These are phyloP conservation scores for Heterodera carotae DNA, from an alignment of 1,140 invertebrate species.

Conservation along the genomic window DNA sequence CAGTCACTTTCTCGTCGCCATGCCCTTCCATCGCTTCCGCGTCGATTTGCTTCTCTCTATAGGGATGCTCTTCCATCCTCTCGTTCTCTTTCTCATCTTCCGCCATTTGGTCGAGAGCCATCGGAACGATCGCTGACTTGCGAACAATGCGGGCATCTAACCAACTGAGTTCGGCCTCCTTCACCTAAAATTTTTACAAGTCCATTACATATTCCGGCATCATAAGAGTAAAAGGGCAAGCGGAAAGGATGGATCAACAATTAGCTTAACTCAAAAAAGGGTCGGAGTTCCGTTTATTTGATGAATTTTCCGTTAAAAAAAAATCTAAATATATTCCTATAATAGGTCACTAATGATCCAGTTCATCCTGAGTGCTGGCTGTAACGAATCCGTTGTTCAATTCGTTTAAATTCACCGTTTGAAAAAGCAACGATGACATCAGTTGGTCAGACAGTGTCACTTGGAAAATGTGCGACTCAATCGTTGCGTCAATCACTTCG, in stretches of 20 bases:
- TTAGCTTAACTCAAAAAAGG: no score
- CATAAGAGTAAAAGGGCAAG: no score
- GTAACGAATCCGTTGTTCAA: no score
- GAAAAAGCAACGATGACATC: slow-evolving; percentile 57
- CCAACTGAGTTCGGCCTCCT: slow-evolving; percentile 85
- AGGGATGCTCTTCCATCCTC: neutral
- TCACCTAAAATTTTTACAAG: slow-evolving; percentile 67
- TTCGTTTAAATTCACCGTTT: slow-evolving; percentile 48
- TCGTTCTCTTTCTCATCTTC: slow-evolving; percentile 14
- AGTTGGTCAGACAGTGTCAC: slow-evolving; percentile 69
- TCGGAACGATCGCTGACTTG: slow-evolving; percentile 30
- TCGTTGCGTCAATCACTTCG: slow-evolving; percentile 90
- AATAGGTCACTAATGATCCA: no score
- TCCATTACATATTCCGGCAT: no score
- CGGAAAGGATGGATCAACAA: no score
- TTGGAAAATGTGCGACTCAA: slow-evolving; percentile 96
- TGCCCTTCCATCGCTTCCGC: slow-evolving; percentile 16
- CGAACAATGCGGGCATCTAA: slow-evolving; percentile 72
- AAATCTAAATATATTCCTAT: no score
- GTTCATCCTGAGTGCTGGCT: neutral
- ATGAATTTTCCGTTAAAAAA: no score
- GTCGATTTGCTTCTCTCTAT: slow-evolving; percentile 39
- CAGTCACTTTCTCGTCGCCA: slow-evolving; percentile 28
- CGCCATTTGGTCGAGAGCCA: slow-evolving; percentile 29
- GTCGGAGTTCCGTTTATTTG: no score